Evolutionary conservation across 2,888 invertebrate species (phyloP).

Genomic region (Macaria notata): DNA sequence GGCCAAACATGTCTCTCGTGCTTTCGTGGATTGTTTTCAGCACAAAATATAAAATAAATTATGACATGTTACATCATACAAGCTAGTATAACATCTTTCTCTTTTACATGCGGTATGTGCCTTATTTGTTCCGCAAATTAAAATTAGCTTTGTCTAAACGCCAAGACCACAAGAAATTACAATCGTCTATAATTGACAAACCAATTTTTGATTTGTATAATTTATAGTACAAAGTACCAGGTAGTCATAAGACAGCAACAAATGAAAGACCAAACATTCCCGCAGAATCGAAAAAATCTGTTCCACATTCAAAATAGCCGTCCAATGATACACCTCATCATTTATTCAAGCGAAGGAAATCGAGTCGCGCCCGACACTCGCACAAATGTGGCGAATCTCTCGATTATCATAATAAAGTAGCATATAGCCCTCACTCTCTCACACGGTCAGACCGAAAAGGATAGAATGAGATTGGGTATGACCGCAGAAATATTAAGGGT

Average conservation of each 20-base stretch:
- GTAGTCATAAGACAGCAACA: conserved; percentile 10
- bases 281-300: conserved; percentile 16
- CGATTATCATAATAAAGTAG: conserved; percentile 76
- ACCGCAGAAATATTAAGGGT: conserved; percentile 23
- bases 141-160: no score
- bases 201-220: no score
- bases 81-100: no score
- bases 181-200: no score
- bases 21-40: no score
- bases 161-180: no score
- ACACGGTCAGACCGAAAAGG: conserved; percentile 5
- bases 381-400: conserved; percentile 65
- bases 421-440: conserved; percentile 40
- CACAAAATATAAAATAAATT: no score
- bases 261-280: conserved; percentile 5
- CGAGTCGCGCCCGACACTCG: conserved; percentile 44
- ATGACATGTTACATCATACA: no score
- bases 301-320: conserved; percentile 39
- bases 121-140: no score
- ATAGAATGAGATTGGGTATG: conserved; percentile 17
- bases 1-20: no score
- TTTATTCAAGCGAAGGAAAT: conserved; percentile 63
- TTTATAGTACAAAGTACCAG: background rate
- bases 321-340: conserved; percentile 51
- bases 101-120: no score